These are phyloP conservation scores for Heterotis niloticus DNA, from an alignment of 2,113 vertebrate species.

Conservation along the genomic window DNA sequence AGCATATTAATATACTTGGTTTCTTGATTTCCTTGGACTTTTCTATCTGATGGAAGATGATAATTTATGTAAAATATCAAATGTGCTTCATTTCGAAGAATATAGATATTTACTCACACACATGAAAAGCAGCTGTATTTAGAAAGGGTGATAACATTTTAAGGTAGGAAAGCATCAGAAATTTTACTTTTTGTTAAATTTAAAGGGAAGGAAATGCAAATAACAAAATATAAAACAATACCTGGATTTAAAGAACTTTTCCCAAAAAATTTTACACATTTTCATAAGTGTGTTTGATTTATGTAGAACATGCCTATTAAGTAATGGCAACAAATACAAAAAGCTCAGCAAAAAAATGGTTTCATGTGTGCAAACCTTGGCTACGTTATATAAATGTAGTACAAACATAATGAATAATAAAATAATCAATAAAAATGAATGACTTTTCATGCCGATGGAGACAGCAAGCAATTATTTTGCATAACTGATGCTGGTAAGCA, in stretches of 20 bases:
- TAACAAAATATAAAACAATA: background rate
- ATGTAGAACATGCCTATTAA: background rate
- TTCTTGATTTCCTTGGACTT: background rate
- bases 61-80: no score
- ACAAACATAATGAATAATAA: no score
- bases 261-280: background rate
- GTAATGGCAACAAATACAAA: background rate
- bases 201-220: background rate
- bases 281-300: background rate
- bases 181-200: background rate
- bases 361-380: background rate
- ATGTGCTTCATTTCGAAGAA: background rate
- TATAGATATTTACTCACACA: background rate
- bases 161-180: constrained; percentile 6
- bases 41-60: no score
- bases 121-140: background rate
- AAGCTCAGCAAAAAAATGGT: background rate
- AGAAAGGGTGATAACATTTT: background rate
- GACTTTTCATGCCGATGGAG: no score
- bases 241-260: background rate
- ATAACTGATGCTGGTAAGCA: no score
- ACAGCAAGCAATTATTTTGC: no score
- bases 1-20: no score
- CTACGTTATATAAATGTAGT: background rate
- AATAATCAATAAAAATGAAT: no score